Percentiles rank a stretch among this genome's conserved stretches.
Evolutionary conservation across 2,797 vertebrate species (phyloP).

Genomic region (Acipenser transmontanus): DNA sequence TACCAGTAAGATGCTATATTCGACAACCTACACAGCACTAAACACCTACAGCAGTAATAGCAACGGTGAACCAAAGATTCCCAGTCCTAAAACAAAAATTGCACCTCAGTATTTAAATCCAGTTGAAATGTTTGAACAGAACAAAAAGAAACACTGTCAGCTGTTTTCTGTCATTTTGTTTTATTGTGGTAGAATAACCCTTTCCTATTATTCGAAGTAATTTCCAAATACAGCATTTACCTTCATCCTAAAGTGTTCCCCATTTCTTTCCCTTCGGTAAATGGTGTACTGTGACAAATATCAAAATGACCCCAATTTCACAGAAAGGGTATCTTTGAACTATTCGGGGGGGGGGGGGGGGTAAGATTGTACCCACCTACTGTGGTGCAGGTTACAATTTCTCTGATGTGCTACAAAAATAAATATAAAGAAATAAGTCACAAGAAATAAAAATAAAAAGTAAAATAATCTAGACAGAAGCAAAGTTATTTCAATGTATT

Average conservation of each 20-base stretch:
- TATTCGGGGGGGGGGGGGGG: conserved; percentile 21
- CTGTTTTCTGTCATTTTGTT: neutral
- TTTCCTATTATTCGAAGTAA: conserved; percentile 32
- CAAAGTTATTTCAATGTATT: too few relatives aligned
- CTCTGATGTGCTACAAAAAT: conserved; percentile 32
- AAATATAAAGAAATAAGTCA: conserved; percentile 8
- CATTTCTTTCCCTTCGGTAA: conserved; percentile 6
- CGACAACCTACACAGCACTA: conserved; percentile 58
- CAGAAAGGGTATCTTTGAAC: conserved; percentile 21
- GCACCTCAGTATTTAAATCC: conserved; percentile 19
- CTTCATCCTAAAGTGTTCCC: conserved; percentile 23
- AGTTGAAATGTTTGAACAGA: conserved; percentile 31
- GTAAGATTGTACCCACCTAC: conserved; percentile 27
- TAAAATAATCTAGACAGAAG: too few relatives aligned
- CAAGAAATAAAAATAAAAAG: too few relatives aligned
- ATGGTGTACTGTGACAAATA: neutral
- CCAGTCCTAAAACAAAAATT: conserved; percentile 17
- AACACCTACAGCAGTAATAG: conserved; percentile 35
- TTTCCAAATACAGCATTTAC: conserved; percentile 33
- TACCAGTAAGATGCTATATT: conserved; percentile 64
- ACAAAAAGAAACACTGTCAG: neutral
- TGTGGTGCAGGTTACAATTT: neutral
- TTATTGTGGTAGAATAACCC: conserved; percentile 1
- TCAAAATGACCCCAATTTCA: conserved; percentile 20
- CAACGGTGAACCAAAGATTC: conserved; percentile 14